These are phyloP conservation scores for Darwinula stevensoni DNA, from an alignment of 2,888 invertebrate species.

Conservation along the genomic window DNA sequence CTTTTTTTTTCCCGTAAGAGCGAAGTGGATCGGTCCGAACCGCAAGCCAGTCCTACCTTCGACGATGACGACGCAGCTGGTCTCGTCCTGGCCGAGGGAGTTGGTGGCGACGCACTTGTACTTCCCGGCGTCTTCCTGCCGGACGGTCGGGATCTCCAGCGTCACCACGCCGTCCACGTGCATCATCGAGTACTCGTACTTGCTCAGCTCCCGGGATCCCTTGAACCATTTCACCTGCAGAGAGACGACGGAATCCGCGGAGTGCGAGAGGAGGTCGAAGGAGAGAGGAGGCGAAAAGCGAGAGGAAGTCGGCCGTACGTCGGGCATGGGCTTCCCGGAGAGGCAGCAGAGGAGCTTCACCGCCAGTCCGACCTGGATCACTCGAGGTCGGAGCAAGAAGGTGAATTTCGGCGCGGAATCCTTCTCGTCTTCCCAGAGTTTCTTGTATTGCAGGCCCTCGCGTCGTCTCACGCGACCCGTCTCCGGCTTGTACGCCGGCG, in stretches of 20 bases:
- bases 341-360: slow-evolving; percentile 91
- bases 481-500: slow-evolving; percentile 33
- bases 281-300: too few species aligned
- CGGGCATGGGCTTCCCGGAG: slow-evolving; percentile 75
- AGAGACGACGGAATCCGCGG: slow-evolving; percentile 5
- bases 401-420: slow-evolving; percentile 87
- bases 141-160: slow-evolving; percentile 81
- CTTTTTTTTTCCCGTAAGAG: too few species aligned
- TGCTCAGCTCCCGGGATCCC: slow-evolving; percentile 65
- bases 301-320: slow-evolving; percentile 26
- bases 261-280: too few species aligned
- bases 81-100: slow-evolving; percentile 76
- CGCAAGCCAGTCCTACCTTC: slow-evolving; percentile 31
- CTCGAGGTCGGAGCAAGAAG: slow-evolving; percentile 89
- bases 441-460: slow-evolving; percentile 42
- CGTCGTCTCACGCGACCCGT: slow-evolving; percentile 28
- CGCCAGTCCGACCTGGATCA: slow-evolving; percentile 70
- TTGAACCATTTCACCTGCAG: slow-evolving; percentile 32
- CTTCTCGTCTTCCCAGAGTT: slow-evolving; percentile 70
- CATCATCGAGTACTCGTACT: slow-evolving; percentile 65
- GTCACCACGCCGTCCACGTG: slow-evolving; percentile 85
- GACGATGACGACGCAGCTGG: slow-evolving; percentile 76
- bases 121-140: slow-evolving; percentile 79
- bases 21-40: too few species aligned
- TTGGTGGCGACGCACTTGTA: slow-evolving; percentile 84